A percentile compares a stretch with the other conserved stretches of the same genome.
phyloP scores from a whole-genome alignment of 2,797 vertebrate species.

The Enteromius unitaeniatus region DNA sequence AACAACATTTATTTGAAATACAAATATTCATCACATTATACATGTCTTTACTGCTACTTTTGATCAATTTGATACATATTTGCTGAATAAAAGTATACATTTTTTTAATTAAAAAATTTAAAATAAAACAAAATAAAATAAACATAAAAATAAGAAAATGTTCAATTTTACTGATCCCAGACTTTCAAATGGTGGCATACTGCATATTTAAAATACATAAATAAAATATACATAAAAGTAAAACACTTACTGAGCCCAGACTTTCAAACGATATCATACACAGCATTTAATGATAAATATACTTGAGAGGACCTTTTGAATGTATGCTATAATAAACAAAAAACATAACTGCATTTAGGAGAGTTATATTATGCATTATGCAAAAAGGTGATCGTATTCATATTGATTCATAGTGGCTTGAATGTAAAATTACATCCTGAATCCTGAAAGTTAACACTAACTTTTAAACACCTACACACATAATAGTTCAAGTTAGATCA shows the following conservation, averaged over 20 bases:
- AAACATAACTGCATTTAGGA: background rate
- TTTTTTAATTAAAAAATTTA: background rate
- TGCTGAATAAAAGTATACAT: background rate
- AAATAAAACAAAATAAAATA: background rate
- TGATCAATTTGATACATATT: background rate
- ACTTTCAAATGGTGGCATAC: background rate
- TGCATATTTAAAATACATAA: background rate
- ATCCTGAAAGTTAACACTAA: background rate
- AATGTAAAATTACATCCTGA: background rate
- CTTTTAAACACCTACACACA: background rate
- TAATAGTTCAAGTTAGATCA: background rate
- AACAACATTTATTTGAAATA: background rate
- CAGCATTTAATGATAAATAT: background rate
- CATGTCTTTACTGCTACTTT: background rate
- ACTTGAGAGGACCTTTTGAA: background rate
- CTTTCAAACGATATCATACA: background rate
- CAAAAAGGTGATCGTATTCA: background rate
- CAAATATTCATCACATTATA: background rate
- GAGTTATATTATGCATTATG: background rate
- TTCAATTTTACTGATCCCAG: background rate
- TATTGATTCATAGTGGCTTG: background rate
- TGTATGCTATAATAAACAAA: background rate
- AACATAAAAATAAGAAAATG: background rate
- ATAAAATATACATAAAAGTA: background rate
- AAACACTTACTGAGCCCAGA: background rate